These are phyloP conservation scores for Cryptotermes secundus DNA, from an alignment of 1,140 invertebrate species.

Conservation along the genomic window DNA sequence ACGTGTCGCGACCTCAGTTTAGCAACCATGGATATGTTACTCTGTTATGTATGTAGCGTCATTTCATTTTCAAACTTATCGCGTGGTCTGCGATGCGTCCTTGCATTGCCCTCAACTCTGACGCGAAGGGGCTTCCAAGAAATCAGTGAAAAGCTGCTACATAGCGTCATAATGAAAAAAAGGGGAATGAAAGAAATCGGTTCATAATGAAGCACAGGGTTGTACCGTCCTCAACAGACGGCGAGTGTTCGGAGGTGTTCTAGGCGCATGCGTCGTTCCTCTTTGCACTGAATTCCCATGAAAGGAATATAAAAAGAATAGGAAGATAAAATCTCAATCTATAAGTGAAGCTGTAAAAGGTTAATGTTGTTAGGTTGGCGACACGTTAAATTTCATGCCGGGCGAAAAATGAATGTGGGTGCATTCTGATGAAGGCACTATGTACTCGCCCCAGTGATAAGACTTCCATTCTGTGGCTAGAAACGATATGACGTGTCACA, in stretches of 20 bases:
- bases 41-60: too few species aligned
- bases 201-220: background rate
- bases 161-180: background rate
- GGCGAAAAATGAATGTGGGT: background rate
- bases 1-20: too few species aligned
- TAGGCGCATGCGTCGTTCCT: background rate
- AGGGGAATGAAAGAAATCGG: background rate
- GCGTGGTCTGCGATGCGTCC: too few species aligned
- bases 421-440: background rate
- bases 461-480: background rate
- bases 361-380: background rate
- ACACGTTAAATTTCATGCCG: conserved; percentile 12
- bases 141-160: background rate
- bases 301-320: background rate
- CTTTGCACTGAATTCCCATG: background rate
- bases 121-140: background rate
- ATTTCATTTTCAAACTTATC: too few species aligned
- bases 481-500: background rate
- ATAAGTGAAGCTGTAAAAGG: background rate
- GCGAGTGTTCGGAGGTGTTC: background rate
- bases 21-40: too few species aligned
- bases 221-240: background rate
- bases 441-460: background rate
- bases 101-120: background rate
- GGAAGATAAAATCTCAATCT: background rate